A percentile compares a stretch with the other conserved stretches of the same genome.
These are phyloP conservation scores for Latrodectus elegans DNA, from an alignment of 2,888 invertebrate genomes.

Conservation along the genomic window DNA sequence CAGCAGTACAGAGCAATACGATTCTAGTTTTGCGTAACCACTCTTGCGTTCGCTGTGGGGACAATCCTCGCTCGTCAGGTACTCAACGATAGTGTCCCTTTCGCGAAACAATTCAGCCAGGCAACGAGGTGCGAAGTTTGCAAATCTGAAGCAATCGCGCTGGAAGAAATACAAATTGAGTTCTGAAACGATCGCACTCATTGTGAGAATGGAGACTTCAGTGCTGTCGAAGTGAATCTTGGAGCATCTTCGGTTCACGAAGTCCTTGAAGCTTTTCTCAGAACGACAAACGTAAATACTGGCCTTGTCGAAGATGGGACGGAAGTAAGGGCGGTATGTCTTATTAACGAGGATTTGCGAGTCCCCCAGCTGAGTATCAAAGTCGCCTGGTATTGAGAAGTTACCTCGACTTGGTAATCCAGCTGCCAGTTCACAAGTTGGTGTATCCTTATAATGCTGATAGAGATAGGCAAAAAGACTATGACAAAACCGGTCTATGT, in stretches of 20 bases:
- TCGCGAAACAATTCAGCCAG: neutral
- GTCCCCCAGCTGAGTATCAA: neutral
- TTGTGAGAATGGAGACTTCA: neutral
- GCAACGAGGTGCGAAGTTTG: neutral
- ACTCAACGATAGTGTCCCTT: neutral
- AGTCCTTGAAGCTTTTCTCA: neutral
- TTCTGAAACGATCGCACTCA: neutral
- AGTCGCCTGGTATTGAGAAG: neutral
- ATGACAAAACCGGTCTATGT: neutral
- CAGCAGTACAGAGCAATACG: neutral
- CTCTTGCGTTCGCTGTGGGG: neutral
- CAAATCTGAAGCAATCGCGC: neutral
- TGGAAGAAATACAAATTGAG: constrained; percentile 1
- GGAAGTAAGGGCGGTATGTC: neutral
- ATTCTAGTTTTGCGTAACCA: neutral
- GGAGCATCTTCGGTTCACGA: neutral
- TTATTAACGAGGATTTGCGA: neutral
- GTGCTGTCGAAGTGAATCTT: neutral
- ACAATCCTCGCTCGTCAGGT: no score
- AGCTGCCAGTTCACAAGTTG: neutral
- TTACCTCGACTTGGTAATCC: neutral
- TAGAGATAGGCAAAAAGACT: neutral
- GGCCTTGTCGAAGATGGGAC: neutral
- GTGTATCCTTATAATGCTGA: neutral
- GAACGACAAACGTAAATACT: neutral